phyloP scores from a whole-genome alignment of 2,113 vertebrate species.

The Mellivora capensis region DNA sequence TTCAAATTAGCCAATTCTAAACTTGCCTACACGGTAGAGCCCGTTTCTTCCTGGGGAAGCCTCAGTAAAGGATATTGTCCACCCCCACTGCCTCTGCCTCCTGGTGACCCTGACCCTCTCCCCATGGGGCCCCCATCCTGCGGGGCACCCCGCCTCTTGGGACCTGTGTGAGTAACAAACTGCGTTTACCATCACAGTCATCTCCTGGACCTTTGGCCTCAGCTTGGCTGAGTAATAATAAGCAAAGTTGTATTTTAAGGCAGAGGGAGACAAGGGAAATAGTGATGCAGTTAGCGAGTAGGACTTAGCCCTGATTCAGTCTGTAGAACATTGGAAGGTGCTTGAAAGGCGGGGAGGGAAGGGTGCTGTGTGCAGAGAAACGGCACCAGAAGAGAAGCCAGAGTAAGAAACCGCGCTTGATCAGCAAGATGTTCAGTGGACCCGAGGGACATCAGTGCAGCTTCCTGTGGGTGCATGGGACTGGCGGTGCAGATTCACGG shows the following conservation, averaged over 20 bases:
- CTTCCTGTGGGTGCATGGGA: not conserved
- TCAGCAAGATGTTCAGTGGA: not conserved
- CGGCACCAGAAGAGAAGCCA: not conserved
- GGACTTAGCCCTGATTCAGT: not conserved
- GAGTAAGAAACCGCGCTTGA: not conserved
- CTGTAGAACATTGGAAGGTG: no score
- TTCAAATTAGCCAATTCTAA: not conserved
- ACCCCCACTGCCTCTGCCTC: not conserved
- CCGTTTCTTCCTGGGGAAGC: not conserved
- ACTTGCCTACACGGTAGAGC: fast-evolving
- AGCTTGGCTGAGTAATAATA: not conserved
- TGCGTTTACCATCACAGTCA: not conserved
- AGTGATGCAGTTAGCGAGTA: not conserved
- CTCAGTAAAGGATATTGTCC: not conserved
- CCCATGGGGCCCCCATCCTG: fast-evolving
- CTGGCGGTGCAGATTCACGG: no score
- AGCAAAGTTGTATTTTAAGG: not conserved
- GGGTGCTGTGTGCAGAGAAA: not conserved
- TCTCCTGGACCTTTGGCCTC: not conserved
- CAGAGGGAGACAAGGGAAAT: not conserved
- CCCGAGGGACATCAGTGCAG: not conserved
- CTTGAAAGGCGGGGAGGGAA: not conserved
- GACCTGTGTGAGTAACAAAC: not conserved
- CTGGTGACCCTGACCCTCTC: not conserved
- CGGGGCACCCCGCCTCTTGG: fast-evolving